Evolutionary conservation across 2,888 invertebrate species (phyloP).

Genomic region (Lasioglossum calceatum): DNA sequence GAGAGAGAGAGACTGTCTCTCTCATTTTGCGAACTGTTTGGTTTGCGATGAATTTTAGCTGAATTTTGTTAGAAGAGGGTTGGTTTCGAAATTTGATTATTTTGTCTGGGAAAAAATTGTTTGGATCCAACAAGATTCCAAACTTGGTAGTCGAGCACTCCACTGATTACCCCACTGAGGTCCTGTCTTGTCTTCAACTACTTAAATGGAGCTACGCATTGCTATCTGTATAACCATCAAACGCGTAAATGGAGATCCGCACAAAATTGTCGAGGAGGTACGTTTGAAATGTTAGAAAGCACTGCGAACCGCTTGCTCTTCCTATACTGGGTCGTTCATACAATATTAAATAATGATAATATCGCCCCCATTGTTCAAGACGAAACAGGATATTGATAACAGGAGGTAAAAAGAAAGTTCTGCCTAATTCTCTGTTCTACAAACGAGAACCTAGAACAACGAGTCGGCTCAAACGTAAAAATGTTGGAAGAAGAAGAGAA

Average conservation of each 20-base stretch:
- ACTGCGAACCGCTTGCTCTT: background rate
- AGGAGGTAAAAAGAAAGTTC: background rate
- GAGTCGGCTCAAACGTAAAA: background rate
- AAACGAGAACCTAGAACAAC: background rate
- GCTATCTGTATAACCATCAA: background rate
- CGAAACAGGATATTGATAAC: background rate
- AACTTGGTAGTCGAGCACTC: background rate
- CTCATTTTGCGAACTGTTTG: background rate
- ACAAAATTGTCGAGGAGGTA: background rate
- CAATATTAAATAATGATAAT: background rate
- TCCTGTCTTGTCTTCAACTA: background rate
- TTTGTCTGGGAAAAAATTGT: background rate
- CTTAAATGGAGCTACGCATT: background rate
- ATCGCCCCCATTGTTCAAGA: background rate
- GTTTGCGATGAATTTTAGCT: background rate
- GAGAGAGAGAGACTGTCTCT: background rate
- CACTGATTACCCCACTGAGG: background rate
- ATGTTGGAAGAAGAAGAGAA: background rate
- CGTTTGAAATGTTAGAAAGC: background rate
- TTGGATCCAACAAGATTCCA: background rate
- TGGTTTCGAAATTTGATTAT: background rate
- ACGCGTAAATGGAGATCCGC: background rate
- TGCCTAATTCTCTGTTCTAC: background rate
- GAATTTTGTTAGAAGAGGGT: background rate
- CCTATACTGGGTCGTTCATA: background rate